Base-by-base conservation (phyloP, 2,113 vertebrate species). In the Siphamia tubifer region DNA sequence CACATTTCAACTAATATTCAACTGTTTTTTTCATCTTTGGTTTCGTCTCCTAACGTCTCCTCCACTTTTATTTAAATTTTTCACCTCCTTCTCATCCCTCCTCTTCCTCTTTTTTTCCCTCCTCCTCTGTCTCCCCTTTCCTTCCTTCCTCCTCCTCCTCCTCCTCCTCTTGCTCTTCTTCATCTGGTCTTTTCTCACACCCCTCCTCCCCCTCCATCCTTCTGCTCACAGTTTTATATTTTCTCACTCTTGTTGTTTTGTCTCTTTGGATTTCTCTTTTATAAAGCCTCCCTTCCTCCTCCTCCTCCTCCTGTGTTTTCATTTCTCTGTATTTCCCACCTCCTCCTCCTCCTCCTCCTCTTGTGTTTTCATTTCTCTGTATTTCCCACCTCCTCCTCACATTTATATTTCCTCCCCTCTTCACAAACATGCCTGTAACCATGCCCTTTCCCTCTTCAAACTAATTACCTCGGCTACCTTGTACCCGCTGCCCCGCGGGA, bases 401-500 rank as follows among this genome's bases (percentile, higher is more conserved):
- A 12, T 54, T 69, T 76, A 64, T 76, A 63, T 62, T 74, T 68
- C 43, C 55, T 40, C 12, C 42, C 25, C 32, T 38, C 88, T 88
- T 79, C 90, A 90, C 89, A 90, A 92, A 91, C 88, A 91, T n/a
- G 89, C 90, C 91, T 88, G 91, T 84, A 92, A 90, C 90, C 90
- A 89, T 93, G 92, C 91, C 91, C 92, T 93, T 92, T 93, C 90
- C 88, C 91, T 93, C 92, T 94, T 93, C 92, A 94, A 92, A 92
- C 93, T 93, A 93, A 93, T 93, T 94, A 92, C 92, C 90, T 88
- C 85, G 82, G 89, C 89, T 92, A 93, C 92, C 92, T 92, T 92
- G 91, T 92, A 92, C 88, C 91, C 90, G 69, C 73, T 36, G 49
- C 84, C 91, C 89, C 85, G n/a, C 39, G 90, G 91, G 91, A 89